These are phyloP conservation scores for Caenorhabditis briggsae DNA, from an alignment of 1,140 invertebrate species.

Conservation along the genomic window DNA sequence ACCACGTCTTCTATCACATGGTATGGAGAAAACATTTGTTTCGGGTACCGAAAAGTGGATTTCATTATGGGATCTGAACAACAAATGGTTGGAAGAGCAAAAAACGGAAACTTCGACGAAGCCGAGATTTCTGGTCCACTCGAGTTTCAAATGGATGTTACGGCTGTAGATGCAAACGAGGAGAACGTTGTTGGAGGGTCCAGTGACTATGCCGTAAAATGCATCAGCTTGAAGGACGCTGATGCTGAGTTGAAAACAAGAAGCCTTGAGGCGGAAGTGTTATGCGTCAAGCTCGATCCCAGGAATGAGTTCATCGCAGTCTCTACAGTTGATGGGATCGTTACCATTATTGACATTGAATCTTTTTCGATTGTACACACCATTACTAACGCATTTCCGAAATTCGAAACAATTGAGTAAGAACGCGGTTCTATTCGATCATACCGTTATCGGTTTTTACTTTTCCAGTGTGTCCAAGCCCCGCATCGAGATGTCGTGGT, in stretches of 20 bases:
- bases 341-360: not conserved
- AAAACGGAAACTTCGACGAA: constrained; percentile 6
- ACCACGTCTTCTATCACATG: constrained; percentile 15
- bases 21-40: not conserved
- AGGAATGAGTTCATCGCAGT: constrained; percentile 14
- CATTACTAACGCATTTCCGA: not conserved
- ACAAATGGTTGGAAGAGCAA: constrained; percentile 1
- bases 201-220: constrained; percentile 13
- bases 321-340: constrained; percentile 19
- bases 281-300: constrained; percentile 16
- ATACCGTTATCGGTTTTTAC: not conserved
- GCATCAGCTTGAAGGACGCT: not conserved
- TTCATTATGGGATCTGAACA: constrained; percentile 18
- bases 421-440: not conserved
- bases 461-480: not conserved
- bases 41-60: constrained; percentile 36
- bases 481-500: constrained; percentile 8
- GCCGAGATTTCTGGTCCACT: not conserved
- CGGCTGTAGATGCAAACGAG: not conserved
- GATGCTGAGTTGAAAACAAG: not conserved
- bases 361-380: constrained; percentile 1
- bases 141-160: constrained; percentile 31
- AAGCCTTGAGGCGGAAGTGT: constrained; percentile 6
- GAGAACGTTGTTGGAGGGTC: constrained; percentile 7
- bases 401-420: constrained; percentile 33